These are phyloP conservation scores for Epistrophella euchroma DNA, from an alignment of 2,888 invertebrate species.

Conservation along the genomic window DNA sequence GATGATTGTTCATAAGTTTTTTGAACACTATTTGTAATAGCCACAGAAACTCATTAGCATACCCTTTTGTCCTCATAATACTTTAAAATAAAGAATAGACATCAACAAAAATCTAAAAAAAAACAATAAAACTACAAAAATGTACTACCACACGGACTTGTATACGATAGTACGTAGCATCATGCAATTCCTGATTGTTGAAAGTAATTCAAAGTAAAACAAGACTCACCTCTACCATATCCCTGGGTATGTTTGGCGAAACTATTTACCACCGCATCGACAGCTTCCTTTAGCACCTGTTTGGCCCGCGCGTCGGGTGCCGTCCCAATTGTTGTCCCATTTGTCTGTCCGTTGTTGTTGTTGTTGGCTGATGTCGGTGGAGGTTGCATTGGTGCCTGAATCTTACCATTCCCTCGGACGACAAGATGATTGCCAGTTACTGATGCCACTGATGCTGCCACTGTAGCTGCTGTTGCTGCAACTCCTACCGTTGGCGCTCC, in stretches of 20 bases:
- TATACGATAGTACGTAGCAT: background rate
- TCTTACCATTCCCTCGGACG: constrained; percentile 77
- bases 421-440: constrained; percentile 75
- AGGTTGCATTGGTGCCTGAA: constrained; percentile 77
- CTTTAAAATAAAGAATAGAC: background rate
- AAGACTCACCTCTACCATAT: constrained; percentile 87
- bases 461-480: constrained; percentile 61
- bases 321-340: constrained; percentile 75
- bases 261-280: constrained; percentile 89
- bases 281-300: constrained; percentile 88
- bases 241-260: constrained; percentile 90
- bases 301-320: constrained; percentile 86
- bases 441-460: constrained; percentile 72
- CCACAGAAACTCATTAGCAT: too few relatives aligned
- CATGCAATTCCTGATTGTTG: constrained; percentile 1
- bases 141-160: constrained; percentile 1
- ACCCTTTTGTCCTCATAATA: background rate
- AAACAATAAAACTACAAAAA: constrained; percentile 1
- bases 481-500: constrained; percentile 67
- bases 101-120: background rate
- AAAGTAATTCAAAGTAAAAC: constrained; percentile 62
- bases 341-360: constrained; percentile 69
- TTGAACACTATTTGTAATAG: too few relatives aligned
- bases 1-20: too few relatives aligned
- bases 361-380: constrained; percentile 74